A percentile compares a stretch with the other conserved stretches of the same genome.
These are phyloP conservation scores for Dallia pectoralis DNA, from an alignment of 2,797 vertebrate genomes.

Conservation along the genomic window DNA sequence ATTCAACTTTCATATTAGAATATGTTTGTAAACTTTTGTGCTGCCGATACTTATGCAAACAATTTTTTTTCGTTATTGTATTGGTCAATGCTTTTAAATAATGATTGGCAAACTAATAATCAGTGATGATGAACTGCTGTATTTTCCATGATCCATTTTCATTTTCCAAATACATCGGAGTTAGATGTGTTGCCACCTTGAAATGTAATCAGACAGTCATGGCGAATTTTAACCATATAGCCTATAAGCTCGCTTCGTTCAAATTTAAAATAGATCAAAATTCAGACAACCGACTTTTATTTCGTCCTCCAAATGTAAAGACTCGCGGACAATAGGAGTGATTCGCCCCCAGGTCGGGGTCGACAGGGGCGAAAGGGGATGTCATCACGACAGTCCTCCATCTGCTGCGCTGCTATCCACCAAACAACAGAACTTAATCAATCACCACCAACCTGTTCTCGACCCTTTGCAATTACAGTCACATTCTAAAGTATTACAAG, in stretches of 20 bases:
- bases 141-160: not conserved
- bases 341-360: conserved; percentile 51
- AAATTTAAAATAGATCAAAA: conserved; percentile 60
- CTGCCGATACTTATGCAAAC: not conserved
- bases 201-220: conserved; percentile 29
- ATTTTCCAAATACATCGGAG: too few species aligned
- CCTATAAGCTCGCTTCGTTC: conserved; percentile 28
- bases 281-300: conserved; percentile 60
- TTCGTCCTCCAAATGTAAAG: conserved; percentile 51
- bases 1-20: conserved; percentile 14
- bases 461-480: conserved; percentile 39
- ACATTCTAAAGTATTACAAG: not conserved
- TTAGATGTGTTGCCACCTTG: conserved; percentile 5
- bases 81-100: not conserved
- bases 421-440: conserved; percentile 69
- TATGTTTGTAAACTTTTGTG: not conserved
- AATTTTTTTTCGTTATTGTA: not conserved
- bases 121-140: not conserved
- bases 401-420: conserved; percentile 66
- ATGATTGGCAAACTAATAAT: not conserved
- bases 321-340: conserved; percentile 61
- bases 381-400: conserved; percentile 71
- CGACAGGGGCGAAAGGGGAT: conserved; percentile 28
- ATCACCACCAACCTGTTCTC: conserved; percentile 62
- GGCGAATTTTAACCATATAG: conserved; percentile 28